phyloP scores from a whole-genome alignment of 92 coral and sea anemone genomes.

The Epizoanthus stellaris region DNA sequence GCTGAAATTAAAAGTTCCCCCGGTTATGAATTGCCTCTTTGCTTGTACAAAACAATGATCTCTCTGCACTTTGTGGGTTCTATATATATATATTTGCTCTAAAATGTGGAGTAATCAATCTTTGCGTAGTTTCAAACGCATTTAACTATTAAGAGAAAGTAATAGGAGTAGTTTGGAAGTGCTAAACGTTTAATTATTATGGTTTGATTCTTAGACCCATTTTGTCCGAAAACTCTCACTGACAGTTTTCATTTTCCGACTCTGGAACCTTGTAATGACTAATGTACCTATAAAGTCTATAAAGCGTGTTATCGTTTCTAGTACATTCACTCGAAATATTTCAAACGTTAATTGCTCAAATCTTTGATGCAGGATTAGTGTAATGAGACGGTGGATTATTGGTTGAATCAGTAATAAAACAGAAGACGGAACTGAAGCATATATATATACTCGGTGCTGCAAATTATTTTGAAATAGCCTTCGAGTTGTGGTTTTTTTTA shows the following conservation, averaged over 20 bases:
- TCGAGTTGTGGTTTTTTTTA: background rate
- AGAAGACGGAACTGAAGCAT: background rate
- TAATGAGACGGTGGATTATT: background rate
- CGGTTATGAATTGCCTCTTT: background rate
- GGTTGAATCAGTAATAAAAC: too few species aligned
- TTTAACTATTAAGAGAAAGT: constrained; percentile 17
- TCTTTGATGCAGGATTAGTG: constrained; percentile 13
- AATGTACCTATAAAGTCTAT: background rate
- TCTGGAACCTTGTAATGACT: background rate
- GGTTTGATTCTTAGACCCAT: background rate
- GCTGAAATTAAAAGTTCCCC: too few species aligned
- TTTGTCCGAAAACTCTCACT: background rate
- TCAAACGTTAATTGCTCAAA: constrained; percentile 17
- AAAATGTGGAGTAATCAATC: background rate
- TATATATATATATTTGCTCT: background rate
- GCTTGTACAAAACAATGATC: background rate
- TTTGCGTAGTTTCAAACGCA: background rate
- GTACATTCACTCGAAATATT: background rate
- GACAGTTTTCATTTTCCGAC: constrained; percentile 7
- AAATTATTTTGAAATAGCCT: background rate
- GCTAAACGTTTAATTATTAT: constrained; percentile 1
- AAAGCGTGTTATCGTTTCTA: constrained; percentile 4
- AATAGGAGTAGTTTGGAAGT: background rate
- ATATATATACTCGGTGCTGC: background rate
- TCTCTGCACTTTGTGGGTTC: background rate